Conservation (phyloP, 2,113 vertebrate species). For the Gymnocephalus cernua region DNA sequence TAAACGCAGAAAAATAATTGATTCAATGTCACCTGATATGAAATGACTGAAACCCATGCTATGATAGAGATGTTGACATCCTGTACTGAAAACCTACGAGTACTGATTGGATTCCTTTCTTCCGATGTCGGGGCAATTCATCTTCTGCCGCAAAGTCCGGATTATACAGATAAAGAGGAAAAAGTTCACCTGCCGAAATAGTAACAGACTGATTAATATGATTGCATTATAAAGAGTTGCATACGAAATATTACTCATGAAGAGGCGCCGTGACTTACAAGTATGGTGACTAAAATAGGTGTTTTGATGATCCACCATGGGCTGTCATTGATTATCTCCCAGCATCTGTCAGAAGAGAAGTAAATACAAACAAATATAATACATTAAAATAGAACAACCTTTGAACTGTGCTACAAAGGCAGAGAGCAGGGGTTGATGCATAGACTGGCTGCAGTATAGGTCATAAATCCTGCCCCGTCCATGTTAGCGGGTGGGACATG, state of each 20-base stretch:
- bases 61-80: not conserved
- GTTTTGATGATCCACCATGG: constrained; percentile 97
- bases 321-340: constrained; percentile 88
- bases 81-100: constrained; percentile 85
- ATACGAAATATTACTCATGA: not conserved
- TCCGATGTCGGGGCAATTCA: constrained; percentile 92
- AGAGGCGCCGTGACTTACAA: constrained; percentile 85
- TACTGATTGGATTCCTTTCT: constrained; percentile 93
- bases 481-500: too few species aligned
- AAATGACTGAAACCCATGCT: not conserved
- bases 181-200: constrained; percentile 89
- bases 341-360: constrained; percentile 87
- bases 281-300: constrained; percentile 91
- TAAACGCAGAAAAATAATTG: not conserved
- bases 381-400: not conserved
- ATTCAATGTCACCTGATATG: constrained; percentile 18
- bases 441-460: too few species aligned
- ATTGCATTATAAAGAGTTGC: not conserved
- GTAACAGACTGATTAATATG: constrained; percentile 14
- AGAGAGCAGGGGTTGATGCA: not conserved
- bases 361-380: not conserved
- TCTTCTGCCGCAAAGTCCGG: constrained; percentile 94
- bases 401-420: not conserved
- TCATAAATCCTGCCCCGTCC: too few species aligned
- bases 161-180: constrained; percentile 96